Percentiles rank a stretch among this genome's conserved stretches.
Conservation (phyloP, 2,113 vertebrate species). For the Petromus typicus region DNA sequence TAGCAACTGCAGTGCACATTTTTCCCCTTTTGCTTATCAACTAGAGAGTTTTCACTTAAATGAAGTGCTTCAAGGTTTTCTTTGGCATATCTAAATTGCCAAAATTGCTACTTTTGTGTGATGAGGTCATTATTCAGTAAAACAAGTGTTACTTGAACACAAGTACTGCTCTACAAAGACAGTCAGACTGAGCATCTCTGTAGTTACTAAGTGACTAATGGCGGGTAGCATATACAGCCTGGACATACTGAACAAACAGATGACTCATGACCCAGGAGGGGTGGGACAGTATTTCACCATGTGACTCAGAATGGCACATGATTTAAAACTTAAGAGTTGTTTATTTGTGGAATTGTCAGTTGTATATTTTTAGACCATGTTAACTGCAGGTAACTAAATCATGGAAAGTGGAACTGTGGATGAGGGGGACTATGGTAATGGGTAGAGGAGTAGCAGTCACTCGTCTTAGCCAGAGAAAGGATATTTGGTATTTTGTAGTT, state of each 20-base stretch:
- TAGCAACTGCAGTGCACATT: no score
- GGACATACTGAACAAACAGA: no score
- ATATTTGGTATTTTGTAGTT: neutral
- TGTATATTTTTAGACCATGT: neutral
- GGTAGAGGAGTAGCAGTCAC: neutral
- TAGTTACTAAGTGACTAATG: neutral
- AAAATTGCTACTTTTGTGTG: neutral
- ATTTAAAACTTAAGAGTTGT: neutral
- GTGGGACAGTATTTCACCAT: neutral
- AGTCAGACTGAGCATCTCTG: neutral
- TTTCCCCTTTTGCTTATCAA: neutral
- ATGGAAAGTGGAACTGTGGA: neutral
- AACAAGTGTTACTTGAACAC: neutral
- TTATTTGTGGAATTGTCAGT: neutral
- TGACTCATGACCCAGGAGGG: neutral
- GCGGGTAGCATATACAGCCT: neutral
- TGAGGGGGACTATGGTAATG: neutral
- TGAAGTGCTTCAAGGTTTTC: neutral
- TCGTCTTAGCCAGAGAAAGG: neutral
- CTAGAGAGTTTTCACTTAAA: neutral
- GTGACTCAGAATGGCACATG: neutral
- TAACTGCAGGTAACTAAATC: neutral
- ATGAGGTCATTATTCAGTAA: neutral
- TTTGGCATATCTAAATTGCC: neutral
- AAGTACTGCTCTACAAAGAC: neutral